Base-by-base conservation (phyloP, 2,797 vertebrate species). In the Luscinia megarhynchos region DNA sequence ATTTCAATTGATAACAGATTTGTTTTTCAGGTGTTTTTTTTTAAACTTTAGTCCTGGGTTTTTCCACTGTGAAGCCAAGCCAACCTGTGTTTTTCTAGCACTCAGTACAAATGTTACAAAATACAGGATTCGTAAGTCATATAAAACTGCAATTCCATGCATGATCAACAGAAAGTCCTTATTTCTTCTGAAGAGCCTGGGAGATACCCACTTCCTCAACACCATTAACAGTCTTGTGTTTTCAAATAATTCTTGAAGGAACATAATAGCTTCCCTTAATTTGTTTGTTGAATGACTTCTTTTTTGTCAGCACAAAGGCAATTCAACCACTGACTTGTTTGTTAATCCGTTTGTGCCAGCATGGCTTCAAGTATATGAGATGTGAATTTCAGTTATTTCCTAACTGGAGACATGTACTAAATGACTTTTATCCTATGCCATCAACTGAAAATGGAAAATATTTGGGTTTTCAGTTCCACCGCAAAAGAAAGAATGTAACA, bases 291-390 rank as follows among this genome's bases (percentile, higher is more conserved):
- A 66, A 58, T 83, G 68, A 66, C 40, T 38, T 36, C 78, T 70
- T 89, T 91, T 95, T 85, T 87, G 73, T 75, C 68, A 85, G 34
- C 62, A 62, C 58, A 53, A 85, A 43, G 61, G 29, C 82, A 91
- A 45, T 38, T 86, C n/a, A 85, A 1, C 79, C 46, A 86, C 73
- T 50, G 54, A 67, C 66, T 87, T 81, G 23, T 76, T 84, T 88
- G 43, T 21, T 83, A 85, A 89, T 83, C 46, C 0, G 1, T 81
- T 93, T 68, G 40, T 73, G 51, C 20, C 46, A 72, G 54, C 62
- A 38, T 23, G 84, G 40, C n/a, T 89, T 79, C 74, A 84, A 89
- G 51, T 64, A 34, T 50, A 55, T 38, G 62, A 72, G 43, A 83
- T 43, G n/a, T 59, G 55, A 89, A 85, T 74, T 78, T 61, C 43